Percentiles rank a stretch among this genome's conserved stretches.
Evolutionary conservation across 2,113 vertebrate species (phyloP).

Genomic region (Neotoma lepida): DNA sequence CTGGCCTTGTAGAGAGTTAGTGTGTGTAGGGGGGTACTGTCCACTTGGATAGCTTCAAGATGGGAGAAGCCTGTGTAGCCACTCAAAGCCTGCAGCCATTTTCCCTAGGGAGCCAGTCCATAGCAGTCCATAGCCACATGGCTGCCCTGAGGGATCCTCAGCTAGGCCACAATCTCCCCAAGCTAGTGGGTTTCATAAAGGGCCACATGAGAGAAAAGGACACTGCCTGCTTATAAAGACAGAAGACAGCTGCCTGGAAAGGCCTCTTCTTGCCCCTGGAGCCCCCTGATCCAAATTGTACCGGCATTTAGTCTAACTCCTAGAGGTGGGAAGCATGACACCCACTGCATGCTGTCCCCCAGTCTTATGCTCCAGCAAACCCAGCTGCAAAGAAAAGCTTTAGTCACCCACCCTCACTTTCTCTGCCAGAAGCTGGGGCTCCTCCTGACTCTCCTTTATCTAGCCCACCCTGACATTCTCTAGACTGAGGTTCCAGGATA

Average conservation of each 20-base stretch:
- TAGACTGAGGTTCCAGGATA: not conserved
- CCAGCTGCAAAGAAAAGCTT: too few relatives aligned
- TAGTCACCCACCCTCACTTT: too few relatives aligned
- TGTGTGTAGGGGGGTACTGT: not conserved
- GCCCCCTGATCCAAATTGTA: not conserved
- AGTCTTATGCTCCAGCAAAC: not conserved
- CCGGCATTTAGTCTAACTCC: not conserved
- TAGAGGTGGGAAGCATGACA: not conserved
- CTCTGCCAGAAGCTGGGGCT: not conserved
- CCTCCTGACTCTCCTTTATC: not conserved
- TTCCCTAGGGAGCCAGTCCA: not conserved
- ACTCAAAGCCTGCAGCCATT: not conserved
- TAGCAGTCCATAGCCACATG: not conserved
- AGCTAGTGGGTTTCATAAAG: not conserved
- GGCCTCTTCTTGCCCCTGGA: not conserved
- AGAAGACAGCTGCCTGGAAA: not conserved
- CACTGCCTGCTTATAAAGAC: not conserved
- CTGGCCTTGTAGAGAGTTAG: slow-evolving; percentile 53
- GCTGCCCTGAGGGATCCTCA: not conserved
- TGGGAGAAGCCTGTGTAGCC: not conserved
- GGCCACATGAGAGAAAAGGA: not conserved
- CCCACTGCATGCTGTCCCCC: not conserved
- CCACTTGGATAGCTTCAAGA: not conserved
- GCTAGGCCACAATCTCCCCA: not conserved
- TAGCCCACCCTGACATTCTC: not conserved